Conservation (phyloP, 2,888 invertebrate species). For the Lamellibrachia satsuma region DNA sequence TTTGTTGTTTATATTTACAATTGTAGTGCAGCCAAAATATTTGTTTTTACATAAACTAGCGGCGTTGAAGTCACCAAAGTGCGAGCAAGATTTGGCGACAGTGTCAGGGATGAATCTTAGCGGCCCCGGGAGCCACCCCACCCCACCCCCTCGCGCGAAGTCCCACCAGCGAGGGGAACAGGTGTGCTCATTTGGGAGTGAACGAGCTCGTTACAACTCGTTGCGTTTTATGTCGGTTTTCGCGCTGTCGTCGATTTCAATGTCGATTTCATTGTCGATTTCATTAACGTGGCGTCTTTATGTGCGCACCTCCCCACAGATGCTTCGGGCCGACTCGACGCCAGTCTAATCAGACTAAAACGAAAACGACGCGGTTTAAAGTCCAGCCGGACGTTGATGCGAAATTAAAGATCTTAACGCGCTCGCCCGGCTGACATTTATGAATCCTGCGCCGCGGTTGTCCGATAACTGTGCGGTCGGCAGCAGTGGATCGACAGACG, state of each 20-base stretch:
- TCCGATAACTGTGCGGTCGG: not conserved
- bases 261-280: constrained; percentile 17
- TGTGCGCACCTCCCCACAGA: not conserved
- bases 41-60: not conserved
- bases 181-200: not conserved
- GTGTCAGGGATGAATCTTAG: not conserved
- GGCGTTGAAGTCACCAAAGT: not conserved
- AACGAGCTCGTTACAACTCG: not conserved
- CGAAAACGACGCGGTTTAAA: constrained; percentile 3
- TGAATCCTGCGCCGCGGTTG: not conserved
- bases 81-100: no score
- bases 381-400: not conserved
- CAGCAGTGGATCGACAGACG: not conserved
- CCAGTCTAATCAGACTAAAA: not conserved
- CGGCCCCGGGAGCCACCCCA: not conserved
- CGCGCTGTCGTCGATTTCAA: constrained; percentile 10
- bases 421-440: not conserved
- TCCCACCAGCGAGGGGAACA: not conserved
- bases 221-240: constrained; percentile 11
- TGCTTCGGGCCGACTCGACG: constrained; percentile 3
- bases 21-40: not conserved
- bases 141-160: not conserved
- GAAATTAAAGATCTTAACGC: constrained; percentile 13
- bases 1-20: not conserved
- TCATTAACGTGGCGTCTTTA: constrained; percentile 1